These are phyloP conservation scores for Drosophila fulvimacula DNA, from an alignment of 2,888 invertebrate species.

Conservation along the genomic window DNA sequence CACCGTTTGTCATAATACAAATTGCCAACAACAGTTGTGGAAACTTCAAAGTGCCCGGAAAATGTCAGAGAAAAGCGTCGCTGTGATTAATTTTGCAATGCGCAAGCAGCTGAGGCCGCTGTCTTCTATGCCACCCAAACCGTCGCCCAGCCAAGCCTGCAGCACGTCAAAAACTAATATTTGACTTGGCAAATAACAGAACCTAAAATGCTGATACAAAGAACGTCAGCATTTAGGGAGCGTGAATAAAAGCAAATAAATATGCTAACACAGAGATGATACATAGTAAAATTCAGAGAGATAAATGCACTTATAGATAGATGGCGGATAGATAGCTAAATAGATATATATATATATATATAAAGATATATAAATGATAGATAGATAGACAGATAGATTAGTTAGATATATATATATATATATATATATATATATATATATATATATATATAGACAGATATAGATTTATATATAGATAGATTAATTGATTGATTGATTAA, in stretches of 20 bases:
- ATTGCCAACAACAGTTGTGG: slow-evolving; percentile 65
- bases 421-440: too few relatives aligned
- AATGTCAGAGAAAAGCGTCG: slow-evolving; percentile 44
- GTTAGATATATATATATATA: too few relatives aligned
- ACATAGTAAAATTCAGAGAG: too few relatives aligned
- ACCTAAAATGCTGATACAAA: slow-evolving; percentile 1
- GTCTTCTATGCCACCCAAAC: not conserved
- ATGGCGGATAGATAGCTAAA: too few relatives aligned
- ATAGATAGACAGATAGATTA: too few relatives aligned
- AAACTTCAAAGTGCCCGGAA: slow-evolving; percentile 61
- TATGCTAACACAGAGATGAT: not conserved
- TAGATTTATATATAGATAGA: too few relatives aligned
- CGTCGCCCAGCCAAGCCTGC: not conserved
- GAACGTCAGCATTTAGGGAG: not conserved
- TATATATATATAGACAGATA: too few relatives aligned
- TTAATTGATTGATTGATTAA: too few relatives aligned
- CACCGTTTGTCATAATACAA: slow-evolving; percentile 69
- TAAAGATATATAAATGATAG: too few relatives aligned
- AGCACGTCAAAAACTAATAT: slow-evolving; percentile 53
- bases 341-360: too few relatives aligned
- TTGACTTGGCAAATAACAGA: slow-evolving; percentile 38
- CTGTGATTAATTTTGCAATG: slow-evolving; percentile 67
- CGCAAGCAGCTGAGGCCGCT: slow-evolving; percentile 49
- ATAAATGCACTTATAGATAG: not conserved
- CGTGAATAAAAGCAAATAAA: not conserved